Base-by-base conservation (phyloP, 1,140 invertebrate genomes). In the Philotrypesis tridentata region DNA sequence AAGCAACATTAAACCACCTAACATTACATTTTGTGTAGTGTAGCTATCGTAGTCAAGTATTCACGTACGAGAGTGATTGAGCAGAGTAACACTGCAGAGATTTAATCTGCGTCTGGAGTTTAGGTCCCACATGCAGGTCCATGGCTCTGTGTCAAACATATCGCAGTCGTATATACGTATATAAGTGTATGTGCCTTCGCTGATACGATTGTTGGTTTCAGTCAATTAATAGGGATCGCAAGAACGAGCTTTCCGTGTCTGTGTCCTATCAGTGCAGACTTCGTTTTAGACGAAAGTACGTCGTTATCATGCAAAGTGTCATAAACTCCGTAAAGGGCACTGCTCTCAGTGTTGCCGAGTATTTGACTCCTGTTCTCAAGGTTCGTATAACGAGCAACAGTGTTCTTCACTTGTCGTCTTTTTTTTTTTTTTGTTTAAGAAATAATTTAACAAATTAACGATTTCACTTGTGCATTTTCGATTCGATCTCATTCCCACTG, bases 271-370 rank as follows among this genome's bases (percentile, higher is more conserved):
- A n/a, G 21, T 21, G 48, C 48, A 55, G 48, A 55, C 48, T 55
- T 55, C n/a, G 12, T 55, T 55, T 7, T 21, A 55, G 48, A 55
- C 17, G n/a, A 55, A 55, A 55, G 2, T 11, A 12, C 12, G 5
- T 75, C 37, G 25, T 78, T 68, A 86, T 79, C 86, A 99, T 99
- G 98, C 97, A 99, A 92, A 98, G 96, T 93, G 95, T 99, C 31
- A 96, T 99, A 40, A 99, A 99, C 90, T 95, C 95, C 25, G 96
- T 99, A 0, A 99, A 99, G 93, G 97, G 98, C 40, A 97, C 96
- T 67, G 98, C 98, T 7, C 93, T 99, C 25, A 97, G 96, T 84
- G 97, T 99, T 27, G 99, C 98, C 9, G 98, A 99, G 91, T 98
- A 97, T 91, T 94, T 99, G 84, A 99, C 97, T 67, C 99, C 99